phyloP scores from a whole-genome alignment of 2,797 vertebrate species.

The Arnoldichthys spilopterus region DNA sequence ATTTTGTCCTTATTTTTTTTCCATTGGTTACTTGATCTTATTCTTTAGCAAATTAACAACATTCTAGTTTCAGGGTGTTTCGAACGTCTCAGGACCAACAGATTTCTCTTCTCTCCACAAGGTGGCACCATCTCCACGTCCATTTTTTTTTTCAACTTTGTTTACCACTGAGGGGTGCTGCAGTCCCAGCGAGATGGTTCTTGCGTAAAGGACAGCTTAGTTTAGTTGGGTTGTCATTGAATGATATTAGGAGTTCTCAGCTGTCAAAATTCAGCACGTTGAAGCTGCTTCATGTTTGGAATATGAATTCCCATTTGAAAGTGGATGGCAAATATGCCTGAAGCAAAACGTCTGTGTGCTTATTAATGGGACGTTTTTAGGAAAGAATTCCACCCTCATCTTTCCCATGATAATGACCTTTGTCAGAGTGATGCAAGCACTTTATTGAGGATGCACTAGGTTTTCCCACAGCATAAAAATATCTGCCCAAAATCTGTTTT shows the following conservation, averaged over 20 bases:
- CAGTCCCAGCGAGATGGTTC: background rate
- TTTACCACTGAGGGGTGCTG: background rate
- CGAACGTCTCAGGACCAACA: background rate
- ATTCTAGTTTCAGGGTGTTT: background rate
- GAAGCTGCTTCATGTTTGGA: background rate
- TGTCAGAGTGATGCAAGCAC: constrained; percentile 18
- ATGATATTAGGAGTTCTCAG: background rate
- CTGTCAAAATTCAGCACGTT: background rate
- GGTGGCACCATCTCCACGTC: constrained; percentile 27
- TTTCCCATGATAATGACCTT: constrained; percentile 47
- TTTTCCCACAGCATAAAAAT: constrained; percentile 59
- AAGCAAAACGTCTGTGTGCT: background rate
- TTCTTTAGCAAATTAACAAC: background rate
- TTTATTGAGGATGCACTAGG: constrained; percentile 35
- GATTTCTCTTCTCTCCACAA: background rate
- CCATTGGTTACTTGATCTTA: background rate
- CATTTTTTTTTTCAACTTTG: background rate
- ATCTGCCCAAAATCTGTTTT: constrained; percentile 30
- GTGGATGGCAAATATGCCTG: background rate
- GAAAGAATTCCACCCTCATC: constrained; percentile 13
- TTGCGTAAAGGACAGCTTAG: background rate
- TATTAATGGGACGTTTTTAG: constrained; percentile 16
- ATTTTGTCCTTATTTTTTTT: background rate
- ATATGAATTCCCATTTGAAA: background rate
- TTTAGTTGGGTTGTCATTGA: background rate